Base-by-base conservation (phyloP, 2,113 vertebrate species). In the Halcyon malimbica region DNA sequence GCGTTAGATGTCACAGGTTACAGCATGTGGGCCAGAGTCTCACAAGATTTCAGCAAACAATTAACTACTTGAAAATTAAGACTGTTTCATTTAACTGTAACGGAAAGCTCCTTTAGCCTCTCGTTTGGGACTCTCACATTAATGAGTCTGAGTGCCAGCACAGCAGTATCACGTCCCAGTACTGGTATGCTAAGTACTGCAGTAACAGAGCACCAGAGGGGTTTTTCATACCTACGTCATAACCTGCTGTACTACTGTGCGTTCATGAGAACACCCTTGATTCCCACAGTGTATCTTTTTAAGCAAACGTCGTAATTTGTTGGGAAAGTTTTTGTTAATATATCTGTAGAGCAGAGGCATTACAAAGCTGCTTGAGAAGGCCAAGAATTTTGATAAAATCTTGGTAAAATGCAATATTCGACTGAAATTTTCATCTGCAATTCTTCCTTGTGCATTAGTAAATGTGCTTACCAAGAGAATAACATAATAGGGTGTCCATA, bases 401-500 rank as follows among this genome's bases (percentile, higher is more conserved):
- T 98, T 98, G 20, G 98, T 94, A 16, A 99, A 99, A 65, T 98
- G 97, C 87, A 99, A 97, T 35, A 97, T 96, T 26, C 98, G 97
- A 44, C 96, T 60, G 84, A 98, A 97, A 13, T 92, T 97, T 23
- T 96, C 90, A 5, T 97, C 98, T 14, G 82, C 60, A 5, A 94
- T 87, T 80, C 96, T 98, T 41, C 98, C 98, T 6, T 93, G 97
- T 1, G 97, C 92, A 10, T 98, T 98, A 5, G 98, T 97, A 31
- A 99, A 94, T 0, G 98, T 98, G 97, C 98, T 99, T 25, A 99
- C 98, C 96, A 99, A 95, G 71, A 99, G 98, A 24, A 95, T 98
- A 87, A 98, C 94, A 11, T 99, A 99, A 90, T 99, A 99, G 1
- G 99, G 99, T 3, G 99, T 99, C 99, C 99, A 99, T 18, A 99